phyloP scores from a whole-genome alignment of 2,113 vertebrate genomes.

The Ascaphus truei region DNA sequence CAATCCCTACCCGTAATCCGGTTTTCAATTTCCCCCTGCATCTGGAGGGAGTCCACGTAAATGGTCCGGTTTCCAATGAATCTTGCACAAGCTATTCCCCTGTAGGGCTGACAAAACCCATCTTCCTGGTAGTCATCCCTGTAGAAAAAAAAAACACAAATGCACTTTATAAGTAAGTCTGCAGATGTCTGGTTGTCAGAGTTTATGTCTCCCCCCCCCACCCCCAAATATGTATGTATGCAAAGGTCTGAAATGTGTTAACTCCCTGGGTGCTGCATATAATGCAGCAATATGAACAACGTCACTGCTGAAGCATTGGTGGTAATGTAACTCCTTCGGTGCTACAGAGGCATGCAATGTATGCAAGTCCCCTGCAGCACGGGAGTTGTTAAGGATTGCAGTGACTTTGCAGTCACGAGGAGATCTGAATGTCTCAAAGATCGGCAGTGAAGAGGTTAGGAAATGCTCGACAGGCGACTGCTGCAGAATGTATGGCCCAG shows the following conservation, averaged over 20 bases:
- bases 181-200: constrained; percentile 7
- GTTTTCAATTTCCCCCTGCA: constrained; percentile 96
- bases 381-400: not conserved
- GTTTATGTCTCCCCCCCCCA: too few relatives aligned
- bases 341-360: not conserved
- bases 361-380: not conserved
- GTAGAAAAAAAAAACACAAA: constrained; percentile 29
- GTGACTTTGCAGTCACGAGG: not conserved
- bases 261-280: not conserved
- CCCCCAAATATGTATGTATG: not conserved
- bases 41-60: constrained; percentile 95
- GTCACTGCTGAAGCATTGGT: not conserved
- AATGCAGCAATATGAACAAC: not conserved
- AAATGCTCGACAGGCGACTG: too few relatives aligned
- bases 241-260: constrained; percentile 5
- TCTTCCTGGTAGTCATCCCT: constrained; percentile 79
- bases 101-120: constrained; percentile 93
- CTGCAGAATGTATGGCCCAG: not conserved
- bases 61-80: constrained; percentile 96
- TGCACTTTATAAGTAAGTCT: constrained; percentile 20
- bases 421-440: not conserved
- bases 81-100: constrained; percentile 92
- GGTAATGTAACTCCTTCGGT: too few relatives aligned
- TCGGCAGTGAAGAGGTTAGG: not conserved
- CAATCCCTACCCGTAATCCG: constrained; percentile 83